Evolutionary conservation across 2,113 vertebrate genomes (phyloP).

Genomic region (Ahaetulla prasina): DNA sequence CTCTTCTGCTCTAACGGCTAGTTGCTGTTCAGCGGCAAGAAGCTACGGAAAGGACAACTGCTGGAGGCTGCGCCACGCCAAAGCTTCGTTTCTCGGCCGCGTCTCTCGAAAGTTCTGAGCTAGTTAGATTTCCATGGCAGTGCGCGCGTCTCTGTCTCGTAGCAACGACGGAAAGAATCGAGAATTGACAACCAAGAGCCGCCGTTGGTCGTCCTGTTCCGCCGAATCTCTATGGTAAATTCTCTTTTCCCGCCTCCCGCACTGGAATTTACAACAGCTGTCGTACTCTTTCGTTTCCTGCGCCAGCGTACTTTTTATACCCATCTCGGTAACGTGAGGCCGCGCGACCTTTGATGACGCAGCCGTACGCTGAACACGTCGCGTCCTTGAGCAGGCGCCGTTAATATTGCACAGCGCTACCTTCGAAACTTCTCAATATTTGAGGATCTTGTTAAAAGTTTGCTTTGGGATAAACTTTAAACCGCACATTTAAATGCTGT

Average conservation of each 20-base stretch:
- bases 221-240: not conserved
- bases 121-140: not conserved
- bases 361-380: not conserved
- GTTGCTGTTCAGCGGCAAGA: not conserved
- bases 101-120: not conserved
- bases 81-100: not conserved
- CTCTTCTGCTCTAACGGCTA: not conserved
- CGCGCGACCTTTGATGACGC: not conserved
- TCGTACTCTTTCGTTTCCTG: not conserved
- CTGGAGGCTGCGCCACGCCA: not conserved
- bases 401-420: not conserved
- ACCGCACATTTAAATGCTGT: not conserved
- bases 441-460: not conserved
- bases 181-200: not conserved
- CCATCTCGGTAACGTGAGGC: not conserved
- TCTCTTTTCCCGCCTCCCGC: not conserved
- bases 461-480: not conserved
- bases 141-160: not conserved
- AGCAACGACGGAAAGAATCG: not conserved
- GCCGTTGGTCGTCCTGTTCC: not conserved
- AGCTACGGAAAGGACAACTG: not conserved
- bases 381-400: not conserved
- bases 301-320: not conserved
- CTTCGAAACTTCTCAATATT: not conserved
- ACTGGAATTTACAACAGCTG: not conserved